Percentiles rank a stretch among this genome's conserved stretches.
Conservation (phyloP, 2,113 vertebrate genomes). For the Clupea harengus region DNA sequence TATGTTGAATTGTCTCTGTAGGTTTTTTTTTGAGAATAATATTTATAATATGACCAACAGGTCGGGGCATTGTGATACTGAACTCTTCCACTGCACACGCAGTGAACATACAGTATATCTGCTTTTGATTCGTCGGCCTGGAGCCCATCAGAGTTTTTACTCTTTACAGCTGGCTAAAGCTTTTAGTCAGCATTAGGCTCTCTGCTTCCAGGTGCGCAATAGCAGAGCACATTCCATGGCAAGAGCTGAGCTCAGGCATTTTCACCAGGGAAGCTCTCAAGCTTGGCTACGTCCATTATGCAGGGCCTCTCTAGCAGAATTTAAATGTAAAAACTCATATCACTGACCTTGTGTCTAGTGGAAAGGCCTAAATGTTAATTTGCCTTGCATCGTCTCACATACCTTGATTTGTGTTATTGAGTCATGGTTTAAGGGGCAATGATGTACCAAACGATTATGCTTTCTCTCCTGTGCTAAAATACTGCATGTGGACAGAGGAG, state of each 20-base stretch:
- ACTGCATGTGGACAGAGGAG: too few species aligned
- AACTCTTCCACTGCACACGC: not conserved
- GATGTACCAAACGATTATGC: not conserved
- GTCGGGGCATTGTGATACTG: not conserved
- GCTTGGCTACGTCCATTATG: not conserved
- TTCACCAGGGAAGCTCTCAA: not conserved
- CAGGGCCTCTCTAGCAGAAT: not conserved
- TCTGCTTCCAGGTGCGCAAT: not conserved
- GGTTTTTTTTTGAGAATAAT: not conserved
- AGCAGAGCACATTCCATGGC: constrained; percentile 7
- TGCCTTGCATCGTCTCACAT: not conserved
- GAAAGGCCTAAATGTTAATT: not conserved
- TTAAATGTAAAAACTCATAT: not conserved
- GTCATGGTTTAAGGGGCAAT: not conserved
- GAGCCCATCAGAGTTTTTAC: not conserved
- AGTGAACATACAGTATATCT: not conserved
- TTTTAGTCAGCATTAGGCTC: not conserved
- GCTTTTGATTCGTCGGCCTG: not conserved
- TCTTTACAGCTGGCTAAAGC: not conserved
- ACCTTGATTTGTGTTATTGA: not conserved
- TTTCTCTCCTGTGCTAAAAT: not conserved
- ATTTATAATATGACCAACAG: not conserved
- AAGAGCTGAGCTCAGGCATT: not conserved
- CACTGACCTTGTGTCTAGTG: not conserved
- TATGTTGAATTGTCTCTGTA: not conserved